These are phyloP conservation scores for Coendou prehensilis DNA, from an alignment of 2,797 vertebrate genomes.

Conservation along the genomic window DNA sequence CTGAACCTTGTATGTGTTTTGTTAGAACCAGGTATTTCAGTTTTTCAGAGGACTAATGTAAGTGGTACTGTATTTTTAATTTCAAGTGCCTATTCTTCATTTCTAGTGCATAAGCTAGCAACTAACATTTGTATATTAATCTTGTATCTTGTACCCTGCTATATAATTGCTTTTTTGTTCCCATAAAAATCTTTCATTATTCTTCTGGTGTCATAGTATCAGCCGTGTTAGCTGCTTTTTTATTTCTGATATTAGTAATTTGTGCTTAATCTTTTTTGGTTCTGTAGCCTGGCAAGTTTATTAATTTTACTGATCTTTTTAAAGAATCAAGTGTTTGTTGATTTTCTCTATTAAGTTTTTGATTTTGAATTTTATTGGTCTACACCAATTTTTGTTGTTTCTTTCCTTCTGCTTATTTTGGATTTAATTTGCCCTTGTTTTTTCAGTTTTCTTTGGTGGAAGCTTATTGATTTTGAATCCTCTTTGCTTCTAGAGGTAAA, in stretches of 20 bases:
- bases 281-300: background rate
- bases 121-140: background rate
- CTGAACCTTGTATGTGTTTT: constrained; percentile 8
- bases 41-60: background rate
- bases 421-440: background rate
- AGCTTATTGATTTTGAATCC: background rate
- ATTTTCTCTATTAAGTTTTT: background rate
- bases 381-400: background rate
- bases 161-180: background rate
- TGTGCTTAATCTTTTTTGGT: background rate
- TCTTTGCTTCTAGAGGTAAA: background rate
- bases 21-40: background rate
- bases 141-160: background rate
- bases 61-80: background rate
- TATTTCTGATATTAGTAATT: constrained; percentile 2
- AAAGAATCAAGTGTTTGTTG: background rate
- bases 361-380: background rate
- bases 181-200: background rate
- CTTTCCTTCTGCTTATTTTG: background rate
- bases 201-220: background rate
- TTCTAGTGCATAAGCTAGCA: background rate
- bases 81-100: background rate
- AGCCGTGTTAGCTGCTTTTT: background rate
- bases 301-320: background rate
- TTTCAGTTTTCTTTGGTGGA: background rate